Conservation (phyloP, 2,113 vertebrate species). For the Colaptes auratus region DNA sequence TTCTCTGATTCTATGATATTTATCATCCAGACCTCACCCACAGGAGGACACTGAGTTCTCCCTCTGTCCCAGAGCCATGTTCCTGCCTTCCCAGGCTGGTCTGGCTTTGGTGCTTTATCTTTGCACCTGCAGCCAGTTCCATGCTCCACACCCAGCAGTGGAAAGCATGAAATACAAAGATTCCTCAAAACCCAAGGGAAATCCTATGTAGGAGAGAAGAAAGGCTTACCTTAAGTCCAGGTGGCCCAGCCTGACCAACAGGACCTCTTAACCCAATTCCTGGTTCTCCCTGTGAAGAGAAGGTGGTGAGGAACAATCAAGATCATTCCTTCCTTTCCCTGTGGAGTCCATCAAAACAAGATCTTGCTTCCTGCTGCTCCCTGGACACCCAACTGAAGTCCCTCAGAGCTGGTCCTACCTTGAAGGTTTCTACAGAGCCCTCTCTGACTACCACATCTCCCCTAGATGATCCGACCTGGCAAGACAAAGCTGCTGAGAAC, state of each 20-base stretch:
- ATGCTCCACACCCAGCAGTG: neutral
- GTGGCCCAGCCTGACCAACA: constrained; percentile 83
- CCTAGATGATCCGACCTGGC: neutral
- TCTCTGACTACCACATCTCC: neutral
- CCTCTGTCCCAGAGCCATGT: neutral
- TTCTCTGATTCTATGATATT: neutral
- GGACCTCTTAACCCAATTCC: constrained; percentile 87
- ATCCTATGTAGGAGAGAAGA: neutral
- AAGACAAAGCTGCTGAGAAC: neutral
- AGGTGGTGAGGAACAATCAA: neutral
- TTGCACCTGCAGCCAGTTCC: neutral
- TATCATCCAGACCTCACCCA: neutral
- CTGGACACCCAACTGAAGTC: neutral
- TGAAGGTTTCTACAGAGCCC: neutral
- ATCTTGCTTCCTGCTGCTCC: neutral
- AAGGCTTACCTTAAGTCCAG: constrained; percentile 82
- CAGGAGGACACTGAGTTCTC: neutral
- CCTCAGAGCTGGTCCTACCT: neutral
- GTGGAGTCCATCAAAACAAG: neutral
- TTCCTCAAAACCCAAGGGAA: fast-evolving
- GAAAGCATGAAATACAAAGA: neutral
- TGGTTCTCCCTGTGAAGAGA: constrained; percentile 81
- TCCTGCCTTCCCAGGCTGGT: neutral
- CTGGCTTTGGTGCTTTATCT: neutral
- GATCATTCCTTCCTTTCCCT: neutral